Evolutionary conservation across 2,113 vertebrate species (phyloP), one percentile per base, ranked within the genome.

Genomic region (Pseudorasbora parva): DNA sequence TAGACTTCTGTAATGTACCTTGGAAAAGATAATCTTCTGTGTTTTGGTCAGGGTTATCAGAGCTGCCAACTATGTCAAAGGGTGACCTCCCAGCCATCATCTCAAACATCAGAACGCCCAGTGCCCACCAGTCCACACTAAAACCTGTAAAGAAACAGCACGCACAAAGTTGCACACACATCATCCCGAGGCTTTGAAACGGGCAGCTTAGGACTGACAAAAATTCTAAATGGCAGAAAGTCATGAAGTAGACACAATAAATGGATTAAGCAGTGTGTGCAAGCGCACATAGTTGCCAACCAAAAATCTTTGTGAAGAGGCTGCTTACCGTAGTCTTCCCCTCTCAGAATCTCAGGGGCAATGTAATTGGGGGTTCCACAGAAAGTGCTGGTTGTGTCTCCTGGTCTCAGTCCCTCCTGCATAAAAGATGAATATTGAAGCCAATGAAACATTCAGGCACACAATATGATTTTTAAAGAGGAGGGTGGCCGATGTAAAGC

Each of bases 11-110:
- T 23, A 15, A 45, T 25, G 45, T 88, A 97, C 98, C 98, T 97
- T 99, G 98, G 92, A 99, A 99, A 88, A 99, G 97, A 92, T 99
- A 99, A 92, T 99, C 98, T 91, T 99, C 98, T 72, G 98, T 99
- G 92, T 99, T 99, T 93, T 99, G 98, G 91, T 99, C 98, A 7
- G 98, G 98, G 87, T 99, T 99, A 91, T 99, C 98, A 0, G 97
- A 97, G 89, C 97, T 99, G 25, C 98, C 98, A 0, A 99, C 98
- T 1, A 99, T 99, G 89, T 99, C 98, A 10, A 99, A 99, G 0
- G 98, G 98, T 1, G 98, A 99, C 78, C 98, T 94, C 41, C 98
- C 98, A 0, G 98, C 98, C 98, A 99, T 99, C 98, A 99, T 99
- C 92, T 99, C 98, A 82, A 99, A 99, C 98, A 99, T 99, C 4